Conservation (phyloP, 1,140 invertebrate species). For the Trichonephila clavata region DNA sequence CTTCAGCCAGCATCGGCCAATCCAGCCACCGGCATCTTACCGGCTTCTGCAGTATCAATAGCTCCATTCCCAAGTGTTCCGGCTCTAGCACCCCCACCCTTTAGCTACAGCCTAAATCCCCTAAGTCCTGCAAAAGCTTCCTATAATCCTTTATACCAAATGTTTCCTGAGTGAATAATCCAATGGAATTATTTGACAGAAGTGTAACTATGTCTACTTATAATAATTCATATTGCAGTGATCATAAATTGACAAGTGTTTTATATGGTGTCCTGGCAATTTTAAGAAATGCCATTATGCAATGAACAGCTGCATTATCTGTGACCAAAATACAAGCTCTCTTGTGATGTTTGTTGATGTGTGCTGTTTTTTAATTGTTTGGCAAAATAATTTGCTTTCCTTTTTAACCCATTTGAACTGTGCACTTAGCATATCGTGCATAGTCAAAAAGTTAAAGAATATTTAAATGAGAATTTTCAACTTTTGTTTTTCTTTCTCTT, state of each 20-base stretch:
- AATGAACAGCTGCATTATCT: constrained; percentile 49
- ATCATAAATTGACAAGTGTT: not conserved
- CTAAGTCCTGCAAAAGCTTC: constrained; percentile 74
- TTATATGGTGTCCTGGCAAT: constrained; percentile 3
- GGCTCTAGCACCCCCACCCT: constrained; percentile 44
- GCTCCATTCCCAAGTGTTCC: constrained; percentile 68
- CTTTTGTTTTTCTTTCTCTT: constrained; percentile 59
- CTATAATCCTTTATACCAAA: constrained; percentile 77
- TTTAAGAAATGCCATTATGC: constrained; percentile 13
- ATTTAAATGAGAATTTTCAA: not conserved
- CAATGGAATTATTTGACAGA: not conserved
- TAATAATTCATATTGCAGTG: not conserved
- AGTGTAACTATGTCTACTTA: constrained; percentile 11
- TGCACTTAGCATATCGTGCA: constrained; percentile 5
- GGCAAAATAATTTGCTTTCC: constrained; percentile 18
- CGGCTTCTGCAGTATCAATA: constrained; percentile 58
- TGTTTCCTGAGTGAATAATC: constrained; percentile 73
- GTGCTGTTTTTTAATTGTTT: constrained; percentile 53
- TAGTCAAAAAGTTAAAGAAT: constrained; percentile 32
- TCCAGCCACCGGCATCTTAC: constrained; percentile 65
- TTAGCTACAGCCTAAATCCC: constrained; percentile 75
- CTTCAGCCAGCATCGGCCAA: constrained; percentile 73
- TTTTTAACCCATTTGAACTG: constrained; percentile 29
- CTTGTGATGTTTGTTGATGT: constrained; percentile 73
- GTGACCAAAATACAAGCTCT: constrained; percentile 74